Base-by-base conservation (phyloP, 2,113 vertebrate species). In the Myodes glareolus region DNA sequence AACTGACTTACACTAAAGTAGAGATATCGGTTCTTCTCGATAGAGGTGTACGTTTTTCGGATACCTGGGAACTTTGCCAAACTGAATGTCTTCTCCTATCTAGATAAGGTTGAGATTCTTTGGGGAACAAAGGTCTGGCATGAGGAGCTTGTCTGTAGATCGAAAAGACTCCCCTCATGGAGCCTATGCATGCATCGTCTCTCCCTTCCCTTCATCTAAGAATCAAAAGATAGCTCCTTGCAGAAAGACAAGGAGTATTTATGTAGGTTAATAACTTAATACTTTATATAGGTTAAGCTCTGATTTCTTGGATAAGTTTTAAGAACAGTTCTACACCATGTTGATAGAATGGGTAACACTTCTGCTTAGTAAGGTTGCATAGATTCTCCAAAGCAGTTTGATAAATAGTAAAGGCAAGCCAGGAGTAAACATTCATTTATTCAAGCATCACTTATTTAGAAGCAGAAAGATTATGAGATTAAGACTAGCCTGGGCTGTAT, bases 401-500 rank as follows among this genome's bases (percentile, higher is more conserved):
- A 42, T 72, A 73, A 92, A 65, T 81, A 76, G 3, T 45, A n/a
- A 94, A 85, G 65, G 36, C 65, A 81, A 52, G 10, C 55, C 94
- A 93, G 36, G 61, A 96, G 90, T 92, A 92, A 90, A 93, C 29
- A 90, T 88, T 95, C 55, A 70, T 95, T 90, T 13, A 25, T 85
- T 90, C 29, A 85, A 81, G 3, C 90, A 52, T 72, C 33, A 90
- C 29, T 55, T 88, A 73, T 14, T 73, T 73, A 27, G 89, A 36
- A 27, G 1, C 39, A 78, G 58, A 23, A 77, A 23, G 31, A 36
- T n/a, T 23, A 29, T 47, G 27, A 42, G 6, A 42, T 89, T 42
- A 77, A 63, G 58, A 65, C 58, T 47, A 78, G 7, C 58, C 19
- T 65, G 23, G 47, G 13, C 23, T 39, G 29, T 29, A 88, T 73